Base-by-base conservation (phyloP, 37 sponge, comb jelly and placozoan genomes). In the Halisarca cf. caerulea region DNA sequence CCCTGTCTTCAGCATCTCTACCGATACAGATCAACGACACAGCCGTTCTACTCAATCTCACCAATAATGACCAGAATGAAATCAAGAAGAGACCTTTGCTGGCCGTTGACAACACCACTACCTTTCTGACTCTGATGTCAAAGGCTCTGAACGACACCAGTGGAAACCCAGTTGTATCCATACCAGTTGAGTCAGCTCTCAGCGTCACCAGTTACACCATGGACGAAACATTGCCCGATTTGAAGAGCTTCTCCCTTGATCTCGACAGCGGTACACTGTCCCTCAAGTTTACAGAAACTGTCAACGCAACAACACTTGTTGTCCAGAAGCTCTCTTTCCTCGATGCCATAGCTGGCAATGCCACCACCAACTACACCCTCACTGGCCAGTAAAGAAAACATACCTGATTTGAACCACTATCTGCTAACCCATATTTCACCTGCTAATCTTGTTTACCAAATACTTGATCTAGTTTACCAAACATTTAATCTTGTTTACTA, bases 231-330 rank as follows among this genome's bases (percentile, higher is more conserved):
- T 85, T 27, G 41, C 94, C 94, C 15, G 36, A 73, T 2, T 87
- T 96, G 34, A 8, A 35, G 8, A 79, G 81, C 5, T 94, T 91
- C 73, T 20, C 44, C 21, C 85, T 94, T 47, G 92, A 94, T 66
- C 83, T 94, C n/a, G 83, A 94, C 80, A 53, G 60, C 71, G 92
- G 92, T 7, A 14, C 82, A 4, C 54, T 94, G 24, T 89, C 88
- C 3, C 78, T 94, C 9, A 89, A 84, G 9, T 94, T 94, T 83
- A 61, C 88, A 71, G 95, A 94, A 84, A 92, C 95, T 7, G 88
- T 91, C 28, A 86, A 94, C 58, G 79, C 59, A 44, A 59, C 85
- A n/a, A 74, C 95, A 55, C 80, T 94, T 11, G 58, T 83, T 47
- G 25, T 41, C 6, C 45, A 74, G 77, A 74, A 74, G 25, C 36